Conservation (phyloP, 2,888 invertebrate species). For the Hemicrepidius hirtus region DNA sequence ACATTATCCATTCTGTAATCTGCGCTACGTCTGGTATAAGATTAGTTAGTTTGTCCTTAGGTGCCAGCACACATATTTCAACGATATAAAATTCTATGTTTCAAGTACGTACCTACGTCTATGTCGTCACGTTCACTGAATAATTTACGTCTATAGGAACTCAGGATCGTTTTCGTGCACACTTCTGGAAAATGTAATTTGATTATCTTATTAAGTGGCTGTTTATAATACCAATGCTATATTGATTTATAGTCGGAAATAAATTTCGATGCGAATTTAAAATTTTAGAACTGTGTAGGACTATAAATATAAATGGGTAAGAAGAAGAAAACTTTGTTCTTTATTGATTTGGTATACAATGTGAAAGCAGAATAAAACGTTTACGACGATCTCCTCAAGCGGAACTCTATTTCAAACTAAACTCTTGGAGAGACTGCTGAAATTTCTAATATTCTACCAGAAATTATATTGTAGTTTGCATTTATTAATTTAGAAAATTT, state of each 20-base stretch:
- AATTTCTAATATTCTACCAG: no score
- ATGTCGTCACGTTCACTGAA: slow-evolving; percentile 19
- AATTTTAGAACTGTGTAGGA: not conserved
- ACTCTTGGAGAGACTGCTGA: no score
- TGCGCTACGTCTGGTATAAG: not conserved
- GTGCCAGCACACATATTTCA: slow-evolving; percentile 17
- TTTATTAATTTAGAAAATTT: no score
- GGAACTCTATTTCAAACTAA: not conserved
- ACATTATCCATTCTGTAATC: not conserved
- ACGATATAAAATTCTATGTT: slow-evolving; percentile 5
- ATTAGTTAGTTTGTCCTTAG: slow-evolving; percentile 1
- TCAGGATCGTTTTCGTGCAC: slow-evolving; percentile 16
- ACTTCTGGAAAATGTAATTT: slow-evolving; percentile 16
- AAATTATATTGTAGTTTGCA: no score
- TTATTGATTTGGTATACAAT: slow-evolving; percentile 14
- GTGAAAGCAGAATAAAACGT: not conserved
- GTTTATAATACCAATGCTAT: slow-evolving; percentile 25
- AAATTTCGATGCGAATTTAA: slow-evolving; percentile 23
- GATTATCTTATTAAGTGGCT: slow-evolving; percentile 25
- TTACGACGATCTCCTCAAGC: not conserved
- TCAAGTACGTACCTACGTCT: slow-evolving; percentile 1
- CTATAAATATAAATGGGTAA: not conserved
- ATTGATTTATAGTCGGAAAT: slow-evolving; percentile 25
- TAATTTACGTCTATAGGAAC: slow-evolving; percentile 3
- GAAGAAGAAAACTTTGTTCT: slow-evolving; percentile 16